phyloP scores from a whole-genome alignment of 53 echinoderm and acorn worm species.

The Echinarachnius parma region DNA sequence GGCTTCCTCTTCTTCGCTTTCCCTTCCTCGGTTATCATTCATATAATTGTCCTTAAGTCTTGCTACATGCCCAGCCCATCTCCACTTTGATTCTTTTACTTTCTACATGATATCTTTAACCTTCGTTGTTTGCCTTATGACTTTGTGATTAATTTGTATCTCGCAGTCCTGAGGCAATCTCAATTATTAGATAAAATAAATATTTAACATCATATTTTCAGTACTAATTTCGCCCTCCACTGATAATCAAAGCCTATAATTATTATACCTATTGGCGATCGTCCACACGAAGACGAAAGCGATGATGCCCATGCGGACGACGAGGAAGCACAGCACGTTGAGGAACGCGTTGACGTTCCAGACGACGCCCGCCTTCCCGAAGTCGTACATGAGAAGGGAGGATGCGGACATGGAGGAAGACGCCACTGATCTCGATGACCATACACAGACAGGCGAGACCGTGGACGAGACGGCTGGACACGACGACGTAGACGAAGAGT shows the following conservation, averaged over 20 bases:
- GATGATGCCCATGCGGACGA: neutral
- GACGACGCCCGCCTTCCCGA: neutral
- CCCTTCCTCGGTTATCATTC: too few relatives aligned
- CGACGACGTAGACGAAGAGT: neutral
- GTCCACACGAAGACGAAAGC: neutral
- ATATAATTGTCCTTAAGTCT: too few relatives aligned
- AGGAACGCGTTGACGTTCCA: slow-evolving; percentile 10
- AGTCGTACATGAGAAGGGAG: slow-evolving; percentile 13
- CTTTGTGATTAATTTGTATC: too few relatives aligned
- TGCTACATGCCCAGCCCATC: too few relatives aligned
- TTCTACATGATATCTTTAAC: too few relatives aligned
- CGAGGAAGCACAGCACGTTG: neutral
- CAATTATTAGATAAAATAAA: too few relatives aligned
- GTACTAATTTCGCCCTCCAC: too few relatives aligned
- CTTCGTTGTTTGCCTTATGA: too few relatives aligned
- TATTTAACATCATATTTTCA: too few relatives aligned
- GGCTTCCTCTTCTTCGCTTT: too few relatives aligned
- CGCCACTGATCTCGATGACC: neutral
- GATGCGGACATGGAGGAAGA: slow-evolving; percentile 5
- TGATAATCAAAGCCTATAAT: neutral
- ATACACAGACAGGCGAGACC: neutral
- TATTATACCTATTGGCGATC: neutral
- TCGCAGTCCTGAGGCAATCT: too few relatives aligned
- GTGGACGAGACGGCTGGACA: neutral
- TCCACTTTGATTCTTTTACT: too few relatives aligned